Evolutionary conservation across 1,140 invertebrate species (phyloP), one percentile per base, ranked within the genome.

Genomic region (Melitaea cinxia): DNA sequence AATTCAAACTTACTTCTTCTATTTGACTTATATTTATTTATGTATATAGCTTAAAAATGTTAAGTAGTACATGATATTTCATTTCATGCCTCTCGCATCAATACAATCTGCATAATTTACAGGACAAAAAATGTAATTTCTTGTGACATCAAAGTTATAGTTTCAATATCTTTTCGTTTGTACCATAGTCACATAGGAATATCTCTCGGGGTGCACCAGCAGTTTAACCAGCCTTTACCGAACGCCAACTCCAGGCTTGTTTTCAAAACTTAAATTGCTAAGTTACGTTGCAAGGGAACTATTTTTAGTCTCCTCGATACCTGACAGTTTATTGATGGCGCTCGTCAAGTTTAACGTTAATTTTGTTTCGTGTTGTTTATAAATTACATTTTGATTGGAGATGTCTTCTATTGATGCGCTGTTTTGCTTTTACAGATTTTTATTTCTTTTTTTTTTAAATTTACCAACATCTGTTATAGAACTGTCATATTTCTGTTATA

Each of bases 231-330:
- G 74, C 77, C 73, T 73, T 82, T 75, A 78, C 64, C 72, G 71
- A 59, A 67, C 68, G 66, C 62, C 65, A 78, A 80, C 70, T 77
- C 72, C 50, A 59, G 58, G 61, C 75, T 73, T 79, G 79, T 85
- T 82, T 78, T 77, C 66, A 63, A 77, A 85, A 85, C 76, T 85
- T 82, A 82, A 85, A 85, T 85, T 82, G 70, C 77, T 35, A 77
- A 82, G 76, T 78, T 80, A 78, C 66, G 54, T 58, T 58, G 53
- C 52, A 53, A 68, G 54, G 49, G 60, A 54, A 58, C 19, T 58
- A 64, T 68, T 63, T 68, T 68, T 49, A 58, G 60, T 30, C 55
- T 42, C 19, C 56, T 54, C 64, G 60, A 68, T 68, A 59, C 54
- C 55, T 69, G 64, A 23, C 47, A 39, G 35, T 57, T 63, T 39